These are phyloP conservation scores for Cistogaster globosa DNA, from an alignment of 2,888 invertebrate species.

Conservation along the genomic window DNA sequence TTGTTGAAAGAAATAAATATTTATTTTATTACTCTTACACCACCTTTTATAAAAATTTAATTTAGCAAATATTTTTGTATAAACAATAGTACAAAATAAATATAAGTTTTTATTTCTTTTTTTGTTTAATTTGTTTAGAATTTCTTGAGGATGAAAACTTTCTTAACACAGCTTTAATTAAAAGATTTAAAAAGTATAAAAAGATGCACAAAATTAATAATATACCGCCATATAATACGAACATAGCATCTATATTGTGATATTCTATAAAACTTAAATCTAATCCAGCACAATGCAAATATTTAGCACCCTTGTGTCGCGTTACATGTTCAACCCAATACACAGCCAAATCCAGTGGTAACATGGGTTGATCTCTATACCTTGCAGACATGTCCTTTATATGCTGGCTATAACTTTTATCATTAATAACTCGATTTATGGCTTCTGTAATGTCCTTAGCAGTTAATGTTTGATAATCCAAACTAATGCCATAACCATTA, in stretches of 20 bases:
- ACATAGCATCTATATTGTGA: conserved; percentile 76
- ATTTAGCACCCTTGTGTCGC: conserved; percentile 80
- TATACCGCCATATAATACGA: conserved; percentile 73
- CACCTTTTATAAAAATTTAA: no score
- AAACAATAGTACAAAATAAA: no score
- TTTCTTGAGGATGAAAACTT: not conserved
- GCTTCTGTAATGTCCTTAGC: conserved; percentile 76
- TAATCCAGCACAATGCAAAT: conserved; percentile 79
- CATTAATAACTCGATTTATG: conserved; percentile 74
- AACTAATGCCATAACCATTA: conserved; percentile 81
- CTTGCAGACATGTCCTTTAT: conserved; percentile 74
- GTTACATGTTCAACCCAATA: conserved; percentile 81
- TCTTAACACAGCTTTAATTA: conserved; percentile 67
- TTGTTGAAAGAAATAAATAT: no score
- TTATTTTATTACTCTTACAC: no score
- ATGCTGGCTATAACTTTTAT: conserved; percentile 72
- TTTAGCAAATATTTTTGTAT: no score
- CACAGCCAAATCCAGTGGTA: conserved; percentile 78
- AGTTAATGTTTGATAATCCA: conserved; percentile 80
- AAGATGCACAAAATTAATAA: conserved; percentile 19
- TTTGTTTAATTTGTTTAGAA: not conserved
- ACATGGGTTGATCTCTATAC: conserved; percentile 79
- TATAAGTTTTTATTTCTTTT: no score
- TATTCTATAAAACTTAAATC: conserved; percentile 77
- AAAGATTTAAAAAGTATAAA: conserved; percentile 14